Conservation (phyloP, 2,113 vertebrate species). For the Cyanocitta stelleri region DNA sequence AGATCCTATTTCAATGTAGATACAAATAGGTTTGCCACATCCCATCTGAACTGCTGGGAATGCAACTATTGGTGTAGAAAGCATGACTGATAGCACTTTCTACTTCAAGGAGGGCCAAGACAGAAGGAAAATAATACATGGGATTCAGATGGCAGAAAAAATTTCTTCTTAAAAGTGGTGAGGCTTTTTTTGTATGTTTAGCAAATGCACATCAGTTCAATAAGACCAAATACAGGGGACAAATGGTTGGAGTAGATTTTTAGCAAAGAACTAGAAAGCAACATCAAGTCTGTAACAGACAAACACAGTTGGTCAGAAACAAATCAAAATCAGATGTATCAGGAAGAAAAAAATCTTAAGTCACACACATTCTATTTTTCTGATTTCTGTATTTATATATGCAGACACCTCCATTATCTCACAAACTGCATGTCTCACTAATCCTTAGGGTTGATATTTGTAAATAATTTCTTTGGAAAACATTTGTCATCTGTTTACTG, state of each 20-base stretch:
- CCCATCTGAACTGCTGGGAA: background rate
- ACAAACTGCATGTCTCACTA: background rate
- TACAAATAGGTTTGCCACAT: background rate
- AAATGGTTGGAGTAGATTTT: background rate
- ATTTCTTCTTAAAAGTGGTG: background rate
- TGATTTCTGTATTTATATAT: background rate
- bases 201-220: background rate
- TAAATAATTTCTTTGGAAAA: background rate
- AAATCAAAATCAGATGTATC: background rate
- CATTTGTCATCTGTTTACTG: background rate
- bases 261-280: background rate
- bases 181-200: background rate
- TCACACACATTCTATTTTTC: background rate
- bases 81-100: background rate
- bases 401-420: background rate
- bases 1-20: background rate
- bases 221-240: background rate
- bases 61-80: background rate
- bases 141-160: background rate
- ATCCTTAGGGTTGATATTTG: background rate
- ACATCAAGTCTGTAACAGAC: background rate
- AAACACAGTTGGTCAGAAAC: background rate
- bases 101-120: background rate
- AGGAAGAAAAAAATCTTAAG: background rate
- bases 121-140: background rate